Evolutionary conservation across 2,888 invertebrate species (phyloP).

Genomic region (Drosophila tripunctata): DNA sequence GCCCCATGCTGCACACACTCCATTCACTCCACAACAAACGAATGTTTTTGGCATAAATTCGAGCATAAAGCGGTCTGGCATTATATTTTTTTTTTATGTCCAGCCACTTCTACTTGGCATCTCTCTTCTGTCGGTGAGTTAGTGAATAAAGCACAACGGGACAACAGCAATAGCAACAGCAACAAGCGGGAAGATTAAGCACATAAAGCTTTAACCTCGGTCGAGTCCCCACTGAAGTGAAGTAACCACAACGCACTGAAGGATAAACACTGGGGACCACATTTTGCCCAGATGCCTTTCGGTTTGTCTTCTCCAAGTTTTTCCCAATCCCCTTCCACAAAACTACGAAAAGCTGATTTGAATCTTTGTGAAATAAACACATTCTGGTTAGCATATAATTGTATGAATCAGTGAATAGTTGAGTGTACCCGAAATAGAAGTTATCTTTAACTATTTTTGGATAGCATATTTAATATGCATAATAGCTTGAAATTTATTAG

Average conservation of each 20-base stretch:
- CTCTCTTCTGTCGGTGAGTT: slow-evolving; percentile 6
- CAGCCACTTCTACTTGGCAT: slow-evolving; percentile 36
- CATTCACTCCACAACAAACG: slow-evolving; percentile 9
- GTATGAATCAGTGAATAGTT: slow-evolving; percentile 13
- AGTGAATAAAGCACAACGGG: slow-evolving; percentile 4
- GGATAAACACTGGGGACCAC: slow-evolving; percentile 43
- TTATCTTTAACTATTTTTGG: neutral
- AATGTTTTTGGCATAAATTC: slow-evolving; percentile 57
- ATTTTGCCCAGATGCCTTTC: slow-evolving; percentile 22
- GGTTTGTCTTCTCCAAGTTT: slow-evolving; percentile 36
- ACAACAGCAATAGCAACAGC: slow-evolving; percentile 43
- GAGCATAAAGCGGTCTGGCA: slow-evolving; percentile 49
- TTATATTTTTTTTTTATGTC: slow-evolving; percentile 30
- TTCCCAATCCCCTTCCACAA: neutral
- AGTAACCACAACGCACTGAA: slow-evolving; percentile 36
- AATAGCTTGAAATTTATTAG: neutral
- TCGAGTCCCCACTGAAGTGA: slow-evolving; percentile 13
- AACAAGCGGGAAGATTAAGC: slow-evolving; percentile 57
- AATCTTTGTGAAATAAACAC: slow-evolving; percentile 7
- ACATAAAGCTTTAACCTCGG: slow-evolving; percentile 31
- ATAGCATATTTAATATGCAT: neutral
- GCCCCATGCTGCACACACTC: slow-evolving; percentile 10
- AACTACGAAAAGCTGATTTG: slow-evolving; percentile 34
- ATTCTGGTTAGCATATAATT: slow-evolving; percentile 6
- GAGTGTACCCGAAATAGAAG: neutral